phyloP scores from a whole-genome alignment of 2,888 invertebrate species.

The Alitta virens region DNA sequence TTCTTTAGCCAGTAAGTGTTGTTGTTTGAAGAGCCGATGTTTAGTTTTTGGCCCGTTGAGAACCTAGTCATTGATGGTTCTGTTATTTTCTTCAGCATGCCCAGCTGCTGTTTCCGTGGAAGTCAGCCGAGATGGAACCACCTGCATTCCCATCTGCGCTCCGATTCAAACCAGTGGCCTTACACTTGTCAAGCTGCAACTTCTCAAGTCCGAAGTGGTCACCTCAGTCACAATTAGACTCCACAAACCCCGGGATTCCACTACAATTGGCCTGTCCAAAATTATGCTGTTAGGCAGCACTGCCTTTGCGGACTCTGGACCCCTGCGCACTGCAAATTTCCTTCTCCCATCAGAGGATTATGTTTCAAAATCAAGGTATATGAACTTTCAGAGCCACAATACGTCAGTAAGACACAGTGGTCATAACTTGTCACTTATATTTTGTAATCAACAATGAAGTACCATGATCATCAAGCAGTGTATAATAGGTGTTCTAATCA shows the following conservation, averaged over 20 bases:
- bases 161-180: conserved; percentile 80
- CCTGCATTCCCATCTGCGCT: conserved; percentile 78
- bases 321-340: conserved; percentile 32
- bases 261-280: conserved; percentile 84
- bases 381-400: too few relatives aligned
- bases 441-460: too few relatives aligned
- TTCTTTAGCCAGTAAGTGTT: conserved; percentile 50
- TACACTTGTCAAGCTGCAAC: conserved; percentile 79
- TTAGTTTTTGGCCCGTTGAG: too few relatives aligned
- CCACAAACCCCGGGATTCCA: conserved; percentile 85
- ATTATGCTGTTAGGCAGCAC: conserved; percentile 81
- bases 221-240: conserved; percentile 76
- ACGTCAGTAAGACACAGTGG: too few relatives aligned
- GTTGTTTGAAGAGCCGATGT: too few relatives aligned
- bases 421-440: too few relatives aligned
- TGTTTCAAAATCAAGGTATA: conserved; percentile 51
- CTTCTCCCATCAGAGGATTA: conserved; percentile 49
- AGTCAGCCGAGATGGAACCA: conserved; percentile 75
- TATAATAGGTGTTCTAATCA: too few relatives aligned
- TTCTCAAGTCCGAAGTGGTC: conserved; percentile 81
- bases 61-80: too few relatives aligned
- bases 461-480: too few relatives aligned
- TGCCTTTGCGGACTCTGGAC: conserved; percentile 68
- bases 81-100: conserved; percentile 64
- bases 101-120: conserved; percentile 82